Evolutionary conservation across 1,140 invertebrate genomes (phyloP).

Genomic region (Ceratina australensis): DNA sequence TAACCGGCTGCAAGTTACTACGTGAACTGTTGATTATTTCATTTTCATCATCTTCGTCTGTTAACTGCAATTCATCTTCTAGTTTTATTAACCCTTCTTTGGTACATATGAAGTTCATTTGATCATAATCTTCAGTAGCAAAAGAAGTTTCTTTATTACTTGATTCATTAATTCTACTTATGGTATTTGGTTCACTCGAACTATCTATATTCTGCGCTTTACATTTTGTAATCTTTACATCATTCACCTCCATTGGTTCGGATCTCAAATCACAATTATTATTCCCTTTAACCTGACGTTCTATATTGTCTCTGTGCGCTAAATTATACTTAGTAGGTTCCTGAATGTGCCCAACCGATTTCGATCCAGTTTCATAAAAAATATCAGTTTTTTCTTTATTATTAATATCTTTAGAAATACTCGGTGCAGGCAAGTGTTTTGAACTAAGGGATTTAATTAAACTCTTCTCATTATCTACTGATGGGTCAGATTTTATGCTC

Average conservation of each 20-base stretch:
- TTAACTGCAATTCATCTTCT: conserved; percentile 42
- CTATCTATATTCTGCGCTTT: too few species aligned
- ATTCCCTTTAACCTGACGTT: too few species aligned
- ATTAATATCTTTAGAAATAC: too few species aligned
- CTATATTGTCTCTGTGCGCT: not conserved
- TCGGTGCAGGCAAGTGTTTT: too few species aligned
- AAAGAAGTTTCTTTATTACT: too few species aligned
- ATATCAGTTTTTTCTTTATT: not conserved
- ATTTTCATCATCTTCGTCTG: conserved; percentile 38
- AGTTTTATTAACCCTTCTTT: conserved; percentile 3
- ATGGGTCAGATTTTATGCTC: not conserved
- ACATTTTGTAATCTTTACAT: too few species aligned
- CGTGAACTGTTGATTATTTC: not conserved
- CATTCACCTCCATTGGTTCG: too few species aligned
- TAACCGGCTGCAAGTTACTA: not conserved
- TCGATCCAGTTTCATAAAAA: not conserved
- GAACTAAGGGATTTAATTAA: not conserved
- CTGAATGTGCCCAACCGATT: not conserved
- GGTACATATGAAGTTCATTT: not conserved
- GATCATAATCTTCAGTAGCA: too few species aligned
- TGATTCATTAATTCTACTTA: too few species aligned
- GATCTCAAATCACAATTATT: too few species aligned
- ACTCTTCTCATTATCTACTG: not conserved
- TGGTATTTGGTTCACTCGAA: too few species aligned
- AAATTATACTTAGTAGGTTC: not conserved